Evolutionary conservation across 2,888 invertebrate genomes (phyloP), one percentile per base, ranked within the genome.

Genomic region (Alentia gelatinosa): DNA sequence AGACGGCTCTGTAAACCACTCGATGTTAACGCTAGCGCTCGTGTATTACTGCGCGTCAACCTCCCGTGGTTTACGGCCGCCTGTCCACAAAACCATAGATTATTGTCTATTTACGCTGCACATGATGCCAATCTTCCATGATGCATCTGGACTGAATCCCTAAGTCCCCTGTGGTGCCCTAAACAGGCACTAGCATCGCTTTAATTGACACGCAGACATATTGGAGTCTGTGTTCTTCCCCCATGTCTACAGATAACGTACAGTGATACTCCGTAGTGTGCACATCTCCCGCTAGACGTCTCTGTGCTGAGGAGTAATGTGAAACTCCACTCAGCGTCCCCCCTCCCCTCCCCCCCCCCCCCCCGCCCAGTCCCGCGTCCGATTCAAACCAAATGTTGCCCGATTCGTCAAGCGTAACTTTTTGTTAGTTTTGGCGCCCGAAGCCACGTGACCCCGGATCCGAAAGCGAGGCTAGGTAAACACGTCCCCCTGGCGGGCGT

Each of bases 401-500:
- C 40, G n/a, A 83, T 83, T 26, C 35, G 19, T 23, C 39, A 83
- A 37, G 83, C 83, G 83, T 83, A 83, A 83, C 40, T 68, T 39
- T 23, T 23, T 83, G 83, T 83, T 83, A 39, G 26, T 83, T 39
- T 83, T 83, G 83, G 83, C 83, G 9, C 37, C 26, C 4, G 30
- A 9, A 4, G 83, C 83, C 39, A 5, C 37, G 83, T 35, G 83
- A 39, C 39, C 40, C 26, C 23, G 19, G 83, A 83, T 40, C 83
- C 30, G 37, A 83, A 83, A 37, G 40, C 37, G 83, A 83, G 83
- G 83, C 83, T 83, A 35, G 83, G 30, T 39, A 35, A 83, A 83
- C 83, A 83, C 83, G 83, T 12, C 75, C 83, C 40, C 37, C 40
- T 37, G 39, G 39, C 23, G 40, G 83, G 15, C 7, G 83, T 30